Evolutionary conservation across 2,888 invertebrate species (phyloP).

Genomic region (Acheta domesticus): DNA sequence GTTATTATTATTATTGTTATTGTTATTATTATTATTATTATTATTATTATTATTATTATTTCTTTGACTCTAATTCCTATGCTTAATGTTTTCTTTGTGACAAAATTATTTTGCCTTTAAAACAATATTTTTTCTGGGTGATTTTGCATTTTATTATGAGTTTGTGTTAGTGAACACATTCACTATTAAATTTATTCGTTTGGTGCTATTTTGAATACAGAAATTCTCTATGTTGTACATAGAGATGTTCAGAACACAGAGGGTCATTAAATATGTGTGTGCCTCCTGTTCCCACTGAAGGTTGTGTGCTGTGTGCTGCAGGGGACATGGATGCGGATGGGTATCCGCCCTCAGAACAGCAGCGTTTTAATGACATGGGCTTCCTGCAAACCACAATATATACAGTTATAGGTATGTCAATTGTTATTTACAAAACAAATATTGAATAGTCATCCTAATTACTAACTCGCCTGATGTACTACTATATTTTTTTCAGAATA

Average conservation of each 20-base stretch:
- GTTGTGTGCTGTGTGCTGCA: slow-evolving; percentile 23
- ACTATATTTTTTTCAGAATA: background rate
- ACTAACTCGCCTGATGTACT: background rate
- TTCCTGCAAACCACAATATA: slow-evolving; percentile 49
- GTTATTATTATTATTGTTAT: no score
- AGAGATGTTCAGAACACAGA: no score
- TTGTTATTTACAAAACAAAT: background rate
- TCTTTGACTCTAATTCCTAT: no score
- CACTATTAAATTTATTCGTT: no score
- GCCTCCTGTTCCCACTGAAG: background rate
- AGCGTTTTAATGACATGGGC: slow-evolving; percentile 46
- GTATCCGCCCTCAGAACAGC: slow-evolving; percentile 35
- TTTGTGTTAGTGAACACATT: no score
- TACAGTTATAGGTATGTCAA: slow-evolving; percentile 47
- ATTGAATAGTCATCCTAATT: background rate
- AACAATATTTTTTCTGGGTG: background rate
- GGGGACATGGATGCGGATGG: slow-evolving; percentile 23
- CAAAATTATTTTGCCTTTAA: background rate
- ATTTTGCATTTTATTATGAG: slow-evolving; percentile 12
- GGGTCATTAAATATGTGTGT: no score
- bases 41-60: no score
- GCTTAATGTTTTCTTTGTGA: background rate
- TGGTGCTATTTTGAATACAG: background rate
- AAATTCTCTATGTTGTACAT: slow-evolving; percentile 25
- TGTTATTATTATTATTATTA: no score